Percentiles rank a stretch among this genome's conserved stretches.
phyloP scores from a whole-genome alignment of 2,113 vertebrate species.

The Thamnophis sirtalis region DNA sequence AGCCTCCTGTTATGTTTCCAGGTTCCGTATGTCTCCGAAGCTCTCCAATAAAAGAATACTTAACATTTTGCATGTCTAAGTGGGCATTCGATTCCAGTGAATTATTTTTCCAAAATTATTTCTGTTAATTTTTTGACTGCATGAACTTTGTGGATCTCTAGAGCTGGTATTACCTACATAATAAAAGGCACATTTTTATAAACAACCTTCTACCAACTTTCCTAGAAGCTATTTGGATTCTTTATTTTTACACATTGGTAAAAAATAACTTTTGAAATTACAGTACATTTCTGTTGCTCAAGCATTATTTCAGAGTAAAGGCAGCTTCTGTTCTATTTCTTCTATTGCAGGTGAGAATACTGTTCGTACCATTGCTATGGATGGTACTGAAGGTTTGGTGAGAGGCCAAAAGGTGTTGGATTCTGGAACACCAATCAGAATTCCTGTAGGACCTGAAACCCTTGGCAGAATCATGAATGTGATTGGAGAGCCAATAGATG shows the following conservation, averaged over 20 bases:
- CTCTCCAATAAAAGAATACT: not conserved
- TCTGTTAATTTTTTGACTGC: not conserved
- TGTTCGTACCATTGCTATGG: conserved; percentile 97
- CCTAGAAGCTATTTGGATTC: not conserved
- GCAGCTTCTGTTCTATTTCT: not conserved
- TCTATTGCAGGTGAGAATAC: conserved; percentile 85
- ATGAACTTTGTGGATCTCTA: not conserved
- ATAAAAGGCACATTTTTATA: not conserved
- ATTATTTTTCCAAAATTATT: not conserved
- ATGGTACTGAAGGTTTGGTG: conserved; percentile 93
- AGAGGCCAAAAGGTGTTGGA: conserved; percentile 95
- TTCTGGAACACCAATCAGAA: conserved; percentile 91
- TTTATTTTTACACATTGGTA: not conserved
- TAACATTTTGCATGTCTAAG: not conserved
- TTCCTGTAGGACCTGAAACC: conserved; percentile 94
- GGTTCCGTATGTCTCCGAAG: not conserved
- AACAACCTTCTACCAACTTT: not conserved
- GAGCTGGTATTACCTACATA: not conserved
- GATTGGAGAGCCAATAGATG: conserved; percentile 95
- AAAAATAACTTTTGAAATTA: not conserved
- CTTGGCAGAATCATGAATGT: conserved; percentile 98
- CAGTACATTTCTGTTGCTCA: not conserved
- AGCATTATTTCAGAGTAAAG: not conserved
- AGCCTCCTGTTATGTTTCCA: not conserved
- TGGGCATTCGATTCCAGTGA: not conserved